Conservation (phyloP, 2,888 invertebrate species). For the Meghimatium bilineatum region DNA sequence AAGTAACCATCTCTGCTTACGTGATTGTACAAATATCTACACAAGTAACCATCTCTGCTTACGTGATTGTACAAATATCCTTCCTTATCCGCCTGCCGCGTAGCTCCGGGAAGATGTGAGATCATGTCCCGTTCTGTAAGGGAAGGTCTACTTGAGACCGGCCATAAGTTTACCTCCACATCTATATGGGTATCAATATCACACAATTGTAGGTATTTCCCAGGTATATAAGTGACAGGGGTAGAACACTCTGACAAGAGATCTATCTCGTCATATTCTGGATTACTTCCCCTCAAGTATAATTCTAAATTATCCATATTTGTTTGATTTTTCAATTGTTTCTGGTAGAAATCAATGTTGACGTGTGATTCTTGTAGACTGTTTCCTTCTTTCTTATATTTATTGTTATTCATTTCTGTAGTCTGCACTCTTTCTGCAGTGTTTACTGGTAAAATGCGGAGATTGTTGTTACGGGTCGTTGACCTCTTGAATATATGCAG, state of each 20-base stretch:
- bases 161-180: slow-evolving; percentile 29
- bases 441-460: too few relatives aligned
- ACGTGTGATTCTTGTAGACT: neutral
- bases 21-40: too few relatives aligned
- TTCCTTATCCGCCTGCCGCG: neutral
- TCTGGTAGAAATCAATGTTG: neutral
- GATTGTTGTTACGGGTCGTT: too few relatives aligned
- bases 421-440: too few relatives aligned
- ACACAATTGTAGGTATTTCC: slow-evolving; percentile 39
- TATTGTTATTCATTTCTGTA: too few relatives aligned
- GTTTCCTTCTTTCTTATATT: neutral
- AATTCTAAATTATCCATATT: neutral
- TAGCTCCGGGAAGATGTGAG: neutral
- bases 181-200: slow-evolving; percentile 7
- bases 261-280: slow-evolving; percentile 39
- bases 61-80: neutral
- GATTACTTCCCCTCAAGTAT: slow-evolving; percentile 21
- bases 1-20: too few relatives aligned
- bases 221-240: slow-evolving; percentile 39
- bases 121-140: slow-evolving; percentile 4
- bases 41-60: neutral
- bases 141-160: slow-evolving; percentile 8
- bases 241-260: slow-evolving; percentile 42
- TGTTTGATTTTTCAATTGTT: too few relatives aligned
- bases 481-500: too few relatives aligned